Base-by-base conservation (phyloP, 2,113 vertebrate genomes). In the Orthonyx spaldingii region DNA sequence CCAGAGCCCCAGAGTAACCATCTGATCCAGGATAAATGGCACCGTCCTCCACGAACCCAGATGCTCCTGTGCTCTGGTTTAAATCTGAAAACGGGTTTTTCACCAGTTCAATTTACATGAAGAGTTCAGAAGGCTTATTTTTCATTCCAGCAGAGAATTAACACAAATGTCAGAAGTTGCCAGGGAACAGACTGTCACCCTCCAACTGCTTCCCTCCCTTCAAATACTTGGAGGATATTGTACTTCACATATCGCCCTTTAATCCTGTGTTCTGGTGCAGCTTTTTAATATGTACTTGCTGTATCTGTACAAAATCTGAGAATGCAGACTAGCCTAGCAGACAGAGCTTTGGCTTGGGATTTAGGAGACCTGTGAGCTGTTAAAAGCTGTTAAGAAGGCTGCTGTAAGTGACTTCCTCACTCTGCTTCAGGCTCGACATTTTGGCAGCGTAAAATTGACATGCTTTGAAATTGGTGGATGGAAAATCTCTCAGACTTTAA, bases 161-260 rank as follows among this genome's bases (percentile, higher is more conserved):
- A 94, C 96, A 96, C 66, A 94, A 95, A 94, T 95, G 94, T 96
- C 96, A 93, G 88, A 93, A 96, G 92, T 88, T 97, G 95, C 96
- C 96, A 95, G 83, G 95, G 95, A 97, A 96, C 96, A 97, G 95
- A 93, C 96, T 97, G 96, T 93, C 90, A 96, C 86, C 94, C 95
- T 97, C 94, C 95, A 97, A 97, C 94, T 94, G 95, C 92, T 93
- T 96, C 86, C 64, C 63, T 92, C 63, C 86, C 88, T 94, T 84
- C 76, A 86, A 42, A 95, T 74, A 37, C 94, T 93, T 92, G 92
- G 90, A 96, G 88, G 79, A 96, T 94, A 90, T 93, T 96, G 88
- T 88, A 74, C 83, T 86, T 72, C 24, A 2, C 37, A 7, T 90
- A 86, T 86, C 30, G 19, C 86, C 88, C 72, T 84, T 86, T 96